Conservation (phyloP, 2,797 vertebrate species). For the Sphenodon punctatus region DNA sequence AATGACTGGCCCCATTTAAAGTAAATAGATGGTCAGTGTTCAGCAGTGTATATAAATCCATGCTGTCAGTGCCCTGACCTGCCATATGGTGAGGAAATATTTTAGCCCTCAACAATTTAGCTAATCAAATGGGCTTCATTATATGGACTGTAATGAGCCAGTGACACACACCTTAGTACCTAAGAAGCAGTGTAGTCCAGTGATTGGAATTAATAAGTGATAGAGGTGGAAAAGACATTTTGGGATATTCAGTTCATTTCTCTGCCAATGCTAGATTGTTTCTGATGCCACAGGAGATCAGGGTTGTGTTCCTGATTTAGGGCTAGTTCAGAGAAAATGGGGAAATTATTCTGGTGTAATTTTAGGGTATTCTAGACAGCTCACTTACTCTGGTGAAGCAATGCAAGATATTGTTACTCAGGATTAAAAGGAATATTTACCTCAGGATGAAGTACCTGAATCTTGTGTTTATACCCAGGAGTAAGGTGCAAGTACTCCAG, state of each 20-base stretch:
- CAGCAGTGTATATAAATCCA: neutral
- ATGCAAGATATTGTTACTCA: too few relatives aligned
- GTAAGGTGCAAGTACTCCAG: too few relatives aligned
- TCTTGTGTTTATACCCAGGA: too few relatives aligned
- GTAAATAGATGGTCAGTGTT: slow-evolving; percentile 1
- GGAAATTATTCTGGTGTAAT: too few relatives aligned
- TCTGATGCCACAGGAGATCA: neutral
- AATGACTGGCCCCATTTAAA: neutral
- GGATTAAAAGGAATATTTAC: too few relatives aligned
- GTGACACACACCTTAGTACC: neutral
- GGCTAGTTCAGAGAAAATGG: too few relatives aligned
- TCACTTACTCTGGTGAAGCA: too few relatives aligned
- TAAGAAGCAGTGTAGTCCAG: neutral
- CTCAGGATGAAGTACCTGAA: too few relatives aligned
- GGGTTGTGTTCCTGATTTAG: neutral
- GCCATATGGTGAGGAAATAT: neutral
- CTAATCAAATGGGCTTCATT: slow-evolving; percentile 1
- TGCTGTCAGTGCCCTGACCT: neutral
- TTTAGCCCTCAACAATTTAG: slow-evolving; percentile 10
- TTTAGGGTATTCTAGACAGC: too few relatives aligned
- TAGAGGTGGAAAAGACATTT: neutral
- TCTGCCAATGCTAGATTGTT: neutral
- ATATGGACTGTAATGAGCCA: neutral
- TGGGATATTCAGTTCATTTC: neutral
- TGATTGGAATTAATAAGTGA: neutral